Evolutionary conservation across 2,888 invertebrate species (phyloP), one percentile per base, ranked within the genome.

Genomic region (Coelogynopora nodosa): DNA sequence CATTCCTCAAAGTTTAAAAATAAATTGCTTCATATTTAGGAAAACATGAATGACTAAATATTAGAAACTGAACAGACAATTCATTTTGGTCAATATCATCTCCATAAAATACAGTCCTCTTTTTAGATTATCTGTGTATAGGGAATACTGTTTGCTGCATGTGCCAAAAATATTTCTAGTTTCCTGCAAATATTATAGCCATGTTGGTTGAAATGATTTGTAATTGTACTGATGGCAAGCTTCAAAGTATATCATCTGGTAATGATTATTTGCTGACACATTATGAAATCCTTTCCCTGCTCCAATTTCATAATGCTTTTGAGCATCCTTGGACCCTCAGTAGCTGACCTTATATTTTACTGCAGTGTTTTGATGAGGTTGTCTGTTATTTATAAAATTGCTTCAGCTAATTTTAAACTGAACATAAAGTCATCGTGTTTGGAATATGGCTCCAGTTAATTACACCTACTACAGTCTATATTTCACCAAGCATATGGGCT

Each of bases 141-240:
- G 23, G 74, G 27, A 74, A 74, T 74, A 74, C 23, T 74, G 23
- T 74, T 74, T 74, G 23, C 23, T 74, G 74, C 74, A 74, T 74
- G 5, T 74, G 74, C 23, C 23, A 13, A 23, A 10, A 74, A 74
- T 74, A 74, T 74, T 26, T 74, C 74, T 26, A 74, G 74, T 74
- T 74, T 26, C 74, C 74, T 74, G 74, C 23, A 74, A 74, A 74
- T 74, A 74, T 5, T 74, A 74, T 13, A 49, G 18, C 49, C 49
- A 49, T 49, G 49, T 49, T 49, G 49, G 49, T 49, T 49, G 18
- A 49, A 49, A 49, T 18, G n/a, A n/a, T n/a, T n/a, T n/a, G n/a
- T n/a, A n/a, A n/a, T n/a, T n/a, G n/a, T n/a, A n/a, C 18, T 49
- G 18, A 49, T 49, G 5, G 18, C 5, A 5, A 10, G 49, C 49